A percentile compares a stretch with the other conserved stretches of the same genome.
Conservation (phyloP, 1,140 invertebrate species). For the Brachionus rubens region DNA sequence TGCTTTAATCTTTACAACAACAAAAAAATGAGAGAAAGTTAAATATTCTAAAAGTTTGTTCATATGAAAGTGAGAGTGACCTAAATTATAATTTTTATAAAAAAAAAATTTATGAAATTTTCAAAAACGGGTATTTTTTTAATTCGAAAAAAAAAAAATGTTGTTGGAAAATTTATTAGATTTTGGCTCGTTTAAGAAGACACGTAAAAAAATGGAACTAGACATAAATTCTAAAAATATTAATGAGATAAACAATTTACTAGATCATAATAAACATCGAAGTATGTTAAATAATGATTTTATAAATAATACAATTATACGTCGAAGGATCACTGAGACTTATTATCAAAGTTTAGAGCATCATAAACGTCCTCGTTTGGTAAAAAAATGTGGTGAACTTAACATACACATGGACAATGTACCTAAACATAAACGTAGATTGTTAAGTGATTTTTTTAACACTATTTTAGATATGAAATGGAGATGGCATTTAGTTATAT, state of each 20-base stretch:
- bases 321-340: neutral
- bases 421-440: slow-evolving; percentile 64
- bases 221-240: neutral
- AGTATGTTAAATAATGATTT: neutral
- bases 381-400: slow-evolving; percentile 32
- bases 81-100: slow-evolving; percentile 28
- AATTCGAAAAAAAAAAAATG: slow-evolving; percentile 11
- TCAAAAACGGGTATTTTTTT: neutral
- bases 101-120: slow-evolving; percentile 22
- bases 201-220: too few relatives aligned
- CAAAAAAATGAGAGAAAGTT: neutral
- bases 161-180: slow-evolving; percentile 9
- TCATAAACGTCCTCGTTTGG: slow-evolving; percentile 12
- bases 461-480: slow-evolving; percentile 64
- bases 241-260: neutral
- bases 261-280: neutral
- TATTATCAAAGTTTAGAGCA: slow-evolving; percentile 34
- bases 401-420: slow-evolving; percentile 44
- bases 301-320: neutral
- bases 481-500: slow-evolving; percentile 18
- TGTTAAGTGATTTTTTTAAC: slow-evolving; percentile 69
- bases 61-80: neutral
- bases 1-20: neutral
- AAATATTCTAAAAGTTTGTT: neutral
- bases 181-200: neutral